Percentiles rank a stretch among this genome's conserved stretches.
phyloP scores from a whole-genome alignment of 2,888 invertebrate genomes.

The Chloroclysta siterata region DNA sequence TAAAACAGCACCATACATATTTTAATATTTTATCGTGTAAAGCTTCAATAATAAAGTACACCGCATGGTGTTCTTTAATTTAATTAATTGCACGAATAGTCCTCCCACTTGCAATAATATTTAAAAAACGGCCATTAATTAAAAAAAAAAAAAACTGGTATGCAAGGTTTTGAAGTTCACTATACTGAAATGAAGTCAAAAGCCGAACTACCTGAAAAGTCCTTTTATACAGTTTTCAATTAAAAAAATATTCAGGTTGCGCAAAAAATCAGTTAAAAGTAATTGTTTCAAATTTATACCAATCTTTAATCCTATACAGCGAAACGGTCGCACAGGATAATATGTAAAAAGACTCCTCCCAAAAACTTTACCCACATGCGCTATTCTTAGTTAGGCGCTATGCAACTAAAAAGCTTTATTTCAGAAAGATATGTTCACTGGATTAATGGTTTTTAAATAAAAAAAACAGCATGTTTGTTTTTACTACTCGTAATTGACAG shows the following conservation, averaged over 20 bases:
- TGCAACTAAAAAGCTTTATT: too few relatives aligned
- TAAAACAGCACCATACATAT: slow-evolving; percentile 29
- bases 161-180: slow-evolving; percentile 5
- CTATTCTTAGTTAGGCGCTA: too few relatives aligned
- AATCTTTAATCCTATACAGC: slow-evolving; percentile 19
- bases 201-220: slow-evolving; percentile 18
- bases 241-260: not conserved
- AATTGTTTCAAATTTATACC: slow-evolving; percentile 4
- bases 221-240: slow-evolving; percentile 6
- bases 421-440: too few relatives aligned
- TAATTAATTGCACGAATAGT: slow-evolving; percentile 33
- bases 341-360: not conserved
- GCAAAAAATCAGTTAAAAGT: not conserved
- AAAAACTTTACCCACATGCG: not conserved
- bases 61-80: slow-evolving; percentile 15
- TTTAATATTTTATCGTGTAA: slow-evolving; percentile 9
- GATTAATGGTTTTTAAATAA: too few relatives aligned
- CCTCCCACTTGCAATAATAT: slow-evolving; percentile 21
- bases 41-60: slow-evolving; percentile 11
- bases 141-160: slow-evolving; percentile 6
- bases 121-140: not conserved
- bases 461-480: too few relatives aligned
- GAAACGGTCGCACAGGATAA: slow-evolving; percentile 11
- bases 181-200: slow-evolving; percentile 4
- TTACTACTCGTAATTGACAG: too few relatives aligned